Conservation (phyloP, 2,888 invertebrate genomes). For the Hypomecis punctinalis region DNA sequence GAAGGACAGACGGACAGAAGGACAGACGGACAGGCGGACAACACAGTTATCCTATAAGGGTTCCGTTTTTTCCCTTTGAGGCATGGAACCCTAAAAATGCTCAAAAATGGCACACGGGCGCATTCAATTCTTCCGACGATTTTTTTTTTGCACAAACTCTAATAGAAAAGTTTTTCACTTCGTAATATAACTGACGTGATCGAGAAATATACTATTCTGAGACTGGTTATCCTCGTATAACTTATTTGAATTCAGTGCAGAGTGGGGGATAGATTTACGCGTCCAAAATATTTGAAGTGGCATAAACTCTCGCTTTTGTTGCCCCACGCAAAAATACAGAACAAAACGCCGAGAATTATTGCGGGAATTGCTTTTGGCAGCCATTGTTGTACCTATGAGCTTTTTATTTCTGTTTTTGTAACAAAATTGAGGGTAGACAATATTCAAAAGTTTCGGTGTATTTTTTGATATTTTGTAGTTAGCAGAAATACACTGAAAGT, state of each 20-base stretch:
- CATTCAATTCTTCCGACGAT: too few species aligned
- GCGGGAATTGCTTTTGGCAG: slow-evolving; percentile 30
- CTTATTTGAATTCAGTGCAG: not conserved
- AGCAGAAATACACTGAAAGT: too few species aligned
- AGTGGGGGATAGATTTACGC: not conserved
- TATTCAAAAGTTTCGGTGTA: slow-evolving; percentile 3
- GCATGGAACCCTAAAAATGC: too few species aligned
- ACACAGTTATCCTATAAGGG: too few species aligned
- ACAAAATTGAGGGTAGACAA: slow-evolving; percentile 13
- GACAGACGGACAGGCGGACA: too few species aligned
- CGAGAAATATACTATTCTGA: too few species aligned
- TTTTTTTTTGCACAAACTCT: too few species aligned
- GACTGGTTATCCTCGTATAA: not conserved
- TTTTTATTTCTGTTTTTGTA: slow-evolving; percentile 23
- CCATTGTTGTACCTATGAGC: slow-evolving; percentile 29
- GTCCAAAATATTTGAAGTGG: slow-evolving; percentile 20
- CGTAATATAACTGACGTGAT: too few species aligned
- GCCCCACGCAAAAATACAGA: slow-evolving; percentile 22
- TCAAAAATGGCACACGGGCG: too few species aligned
- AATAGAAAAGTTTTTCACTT: too few species aligned
- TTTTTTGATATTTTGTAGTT: not conserved
- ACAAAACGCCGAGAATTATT: slow-evolving; percentile 37
- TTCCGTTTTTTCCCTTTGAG: too few species aligned
- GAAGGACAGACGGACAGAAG: too few species aligned
- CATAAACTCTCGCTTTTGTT: slow-evolving; percentile 27